Percentiles rank a stretch among this genome's conserved stretches.
Evolutionary conservation across 2,113 vertebrate species (phyloP).

Genomic region (Bos indicus): DNA sequence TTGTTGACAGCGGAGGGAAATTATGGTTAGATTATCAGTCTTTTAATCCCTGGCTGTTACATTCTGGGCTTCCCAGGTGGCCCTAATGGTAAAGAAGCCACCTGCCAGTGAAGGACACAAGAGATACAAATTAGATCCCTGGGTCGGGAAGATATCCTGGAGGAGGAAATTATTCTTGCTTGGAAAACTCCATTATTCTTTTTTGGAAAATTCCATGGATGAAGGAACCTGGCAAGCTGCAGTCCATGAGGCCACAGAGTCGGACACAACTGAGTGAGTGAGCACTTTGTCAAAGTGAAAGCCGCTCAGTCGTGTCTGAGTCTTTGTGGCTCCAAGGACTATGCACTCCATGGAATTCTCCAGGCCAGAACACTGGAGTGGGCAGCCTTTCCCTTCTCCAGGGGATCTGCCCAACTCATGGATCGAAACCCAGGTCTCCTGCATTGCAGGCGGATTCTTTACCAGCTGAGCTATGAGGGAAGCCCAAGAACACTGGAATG

Average conservation of each 20-base stretch:
- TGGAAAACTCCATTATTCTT: neutral
- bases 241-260: neutral
- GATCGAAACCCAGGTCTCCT: neutral
- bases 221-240: neutral
- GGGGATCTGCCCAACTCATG: neutral
- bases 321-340: neutral
- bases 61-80: neutral
- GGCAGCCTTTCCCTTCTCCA: neutral
- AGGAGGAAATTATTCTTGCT: neutral
- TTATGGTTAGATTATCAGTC: no score
- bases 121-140: neutral
- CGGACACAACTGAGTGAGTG: neutral
- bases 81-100: neutral
- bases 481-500: neutral
- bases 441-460: neutral
- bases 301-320: accelerated
- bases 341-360: neutral
- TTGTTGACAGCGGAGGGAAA: neutral
- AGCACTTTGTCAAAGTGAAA: neutral
- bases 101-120: neutral
- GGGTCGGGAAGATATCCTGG: neutral
- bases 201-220: neutral
- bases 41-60: neutral
- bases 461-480: neutral
- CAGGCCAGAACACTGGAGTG: neutral